Conservation (phyloP, 1,140 invertebrate species). For the Rhopalosiphum maidis region DNA sequence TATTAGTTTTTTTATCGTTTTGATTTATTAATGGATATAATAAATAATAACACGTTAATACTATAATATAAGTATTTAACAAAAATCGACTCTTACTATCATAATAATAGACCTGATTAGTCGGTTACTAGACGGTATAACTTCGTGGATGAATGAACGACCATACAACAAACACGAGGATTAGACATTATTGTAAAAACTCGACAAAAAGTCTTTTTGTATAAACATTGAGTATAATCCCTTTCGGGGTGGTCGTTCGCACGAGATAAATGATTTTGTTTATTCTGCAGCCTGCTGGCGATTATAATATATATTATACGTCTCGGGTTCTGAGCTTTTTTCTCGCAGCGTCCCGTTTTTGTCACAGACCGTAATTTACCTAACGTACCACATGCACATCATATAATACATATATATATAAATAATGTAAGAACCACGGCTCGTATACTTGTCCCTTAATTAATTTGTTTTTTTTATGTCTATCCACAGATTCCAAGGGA, state of each 20-base stretch:
- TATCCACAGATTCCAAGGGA: slow-evolving; percentile 26
- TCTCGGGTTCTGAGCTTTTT: neutral
- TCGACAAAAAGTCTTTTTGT: slow-evolving; percentile 44
- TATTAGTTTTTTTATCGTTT: neutral
- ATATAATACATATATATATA: neutral
- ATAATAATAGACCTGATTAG: neutral
- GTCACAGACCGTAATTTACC: neutral
- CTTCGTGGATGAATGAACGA: slow-evolving; percentile 6
- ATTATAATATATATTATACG: neutral
- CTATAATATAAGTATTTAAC: neutral
- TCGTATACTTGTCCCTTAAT: neutral
- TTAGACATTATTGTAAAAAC: slow-evolving; percentile 30
- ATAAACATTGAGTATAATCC: slow-evolving; percentile 32
- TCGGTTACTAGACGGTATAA: neutral
- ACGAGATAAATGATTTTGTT: slow-evolving; percentile 48
- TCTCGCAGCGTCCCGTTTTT: neutral
- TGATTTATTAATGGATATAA: neutral
- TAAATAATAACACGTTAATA: neutral
- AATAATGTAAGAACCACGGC: neutral
- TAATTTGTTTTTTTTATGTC: slow-evolving; percentile 25
- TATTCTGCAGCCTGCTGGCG: neutral
- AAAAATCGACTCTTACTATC: neutral
- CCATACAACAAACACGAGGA: slow-evolving; percentile 39
- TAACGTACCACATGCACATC: neutral
- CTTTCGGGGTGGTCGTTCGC: slow-evolving; percentile 30